A percentile compares a stretch with the other conserved stretches of the same genome.
Evolutionary conservation across 1,140 invertebrate species (phyloP).

Genomic region (Aphelinus certus): DNA sequence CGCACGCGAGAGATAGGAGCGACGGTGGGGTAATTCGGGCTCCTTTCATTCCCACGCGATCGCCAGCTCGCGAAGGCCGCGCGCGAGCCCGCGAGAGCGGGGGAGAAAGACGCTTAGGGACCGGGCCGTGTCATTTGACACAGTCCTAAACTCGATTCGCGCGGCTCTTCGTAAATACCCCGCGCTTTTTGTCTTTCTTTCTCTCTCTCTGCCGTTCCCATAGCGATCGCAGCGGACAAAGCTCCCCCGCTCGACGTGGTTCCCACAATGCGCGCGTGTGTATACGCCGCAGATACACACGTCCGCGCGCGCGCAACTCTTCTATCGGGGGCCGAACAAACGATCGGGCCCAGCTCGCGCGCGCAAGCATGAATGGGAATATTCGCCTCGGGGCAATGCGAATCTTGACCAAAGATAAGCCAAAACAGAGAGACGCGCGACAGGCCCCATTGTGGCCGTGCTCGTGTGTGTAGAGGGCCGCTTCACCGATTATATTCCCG

Average conservation of each 20-base stretch:
- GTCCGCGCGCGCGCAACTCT: constrained; percentile 2
- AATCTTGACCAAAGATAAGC: constrained; percentile 59
- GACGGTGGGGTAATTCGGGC: constrained; percentile 54
- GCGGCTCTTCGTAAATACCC: constrained; percentile 40
- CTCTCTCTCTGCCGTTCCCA: constrained; percentile 37
- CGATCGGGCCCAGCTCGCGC: neutral
- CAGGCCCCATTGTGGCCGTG: neutral
- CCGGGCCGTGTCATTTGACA: constrained; percentile 59
- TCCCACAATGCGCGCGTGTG: constrained; percentile 41
- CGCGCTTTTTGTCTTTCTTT: constrained; percentile 48
- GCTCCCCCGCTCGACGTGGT: neutral
- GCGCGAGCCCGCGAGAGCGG: neutral
- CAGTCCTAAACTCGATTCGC: constrained; percentile 63
- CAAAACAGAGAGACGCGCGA: constrained; percentile 37
- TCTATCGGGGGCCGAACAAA: neutral
- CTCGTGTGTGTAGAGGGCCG: too few relatives aligned
- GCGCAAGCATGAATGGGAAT: constrained; percentile 9
- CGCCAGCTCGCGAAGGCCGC: constrained; percentile 46
- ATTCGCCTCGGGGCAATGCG: constrained; percentile 43
- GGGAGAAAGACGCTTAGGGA: constrained; percentile 6
- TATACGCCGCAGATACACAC: constrained; percentile 3
- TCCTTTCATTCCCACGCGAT: constrained; percentile 56
- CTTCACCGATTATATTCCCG: constrained; percentile 16
- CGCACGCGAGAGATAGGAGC: constrained; percentile 39
- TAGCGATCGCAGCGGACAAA: constrained; percentile 39